A percentile compares a stretch with the other conserved stretches of the same genome.
Evolutionary conservation across 2,797 vertebrate genomes (phyloP).

Genomic region (Eremophila alpestris): DNA sequence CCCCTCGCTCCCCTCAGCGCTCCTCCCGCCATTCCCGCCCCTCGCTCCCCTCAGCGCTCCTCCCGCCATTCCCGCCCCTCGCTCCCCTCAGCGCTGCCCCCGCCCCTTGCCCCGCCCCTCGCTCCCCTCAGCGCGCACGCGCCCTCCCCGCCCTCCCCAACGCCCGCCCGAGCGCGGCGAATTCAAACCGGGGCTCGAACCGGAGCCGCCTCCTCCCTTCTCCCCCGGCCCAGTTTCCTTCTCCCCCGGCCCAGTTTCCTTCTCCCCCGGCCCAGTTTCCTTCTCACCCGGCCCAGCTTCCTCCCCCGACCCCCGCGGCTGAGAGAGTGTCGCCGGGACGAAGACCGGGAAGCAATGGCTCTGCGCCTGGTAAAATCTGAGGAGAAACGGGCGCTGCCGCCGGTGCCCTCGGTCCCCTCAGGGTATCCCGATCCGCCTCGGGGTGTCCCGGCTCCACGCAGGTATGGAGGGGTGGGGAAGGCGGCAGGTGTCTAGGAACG

Average conservation of each 20-base stretch:
- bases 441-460: rapidly evolving
- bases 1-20: background rate
- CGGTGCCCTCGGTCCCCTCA: background rate
- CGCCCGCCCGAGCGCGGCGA: background rate
- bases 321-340: background rate
- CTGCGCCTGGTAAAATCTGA: background rate
- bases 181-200: background rate
- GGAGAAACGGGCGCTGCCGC: background rate
- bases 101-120: background rate
- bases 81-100: too few species aligned
- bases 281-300: too few species aligned
- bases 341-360: too few species aligned
- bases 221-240: background rate
- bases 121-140: background rate
- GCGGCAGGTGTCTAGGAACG: background rate
- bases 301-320: background rate
- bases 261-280: background rate
- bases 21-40: too few species aligned
- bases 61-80: background rate
- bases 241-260: background rate
- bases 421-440: rapidly evolving
- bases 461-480: background rate
- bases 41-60: too few species aligned
- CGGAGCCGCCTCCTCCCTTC: too few species aligned
- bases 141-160: background rate